These are phyloP conservation scores for Istiophorus platypterus DNA, from an alignment of 2,113 vertebrate genomes.

Conservation along the genomic window DNA sequence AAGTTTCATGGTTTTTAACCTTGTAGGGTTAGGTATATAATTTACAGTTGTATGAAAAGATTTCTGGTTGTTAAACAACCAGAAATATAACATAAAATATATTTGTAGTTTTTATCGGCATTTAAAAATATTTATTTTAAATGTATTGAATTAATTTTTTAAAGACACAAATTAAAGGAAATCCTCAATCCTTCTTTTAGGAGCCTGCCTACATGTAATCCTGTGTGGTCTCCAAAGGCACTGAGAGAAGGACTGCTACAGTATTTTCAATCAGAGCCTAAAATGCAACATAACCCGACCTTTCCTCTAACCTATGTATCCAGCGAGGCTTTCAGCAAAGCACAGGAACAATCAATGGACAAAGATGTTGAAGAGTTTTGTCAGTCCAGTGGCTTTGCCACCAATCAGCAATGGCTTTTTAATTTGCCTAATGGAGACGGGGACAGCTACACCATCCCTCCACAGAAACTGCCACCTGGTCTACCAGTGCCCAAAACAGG, in stretches of 20 bases:
- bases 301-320: slow-evolving; percentile 82
- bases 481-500: slow-evolving; percentile 50
- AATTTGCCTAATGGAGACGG: slow-evolving; percentile 60
- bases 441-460: slow-evolving; percentile 25
- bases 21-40: not conserved
- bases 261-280: slow-evolving; percentile 83
- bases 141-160: not conserved
- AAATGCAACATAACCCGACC: slow-evolving; percentile 78
- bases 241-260: slow-evolving; percentile 81
- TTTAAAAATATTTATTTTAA: not conserved
- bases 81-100: not conserved
- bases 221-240: slow-evolving; percentile 86
- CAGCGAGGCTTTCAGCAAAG: slow-evolving; percentile 76
- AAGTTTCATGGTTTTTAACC: not conserved
- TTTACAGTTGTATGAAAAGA: not conserved
- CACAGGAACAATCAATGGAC: slow-evolving; percentile 78
- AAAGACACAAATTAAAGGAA: slow-evolving; percentile 7
- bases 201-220: slow-evolving; percentile 84
- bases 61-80: not conserved
- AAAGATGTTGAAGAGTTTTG: slow-evolving; percentile 61
- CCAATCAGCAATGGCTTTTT: slow-evolving; percentile 66
- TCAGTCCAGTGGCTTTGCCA: slow-evolving; percentile 56
- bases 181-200: slow-evolving; percentile 76
- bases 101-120: not conserved
- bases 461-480: slow-evolving; percentile 70